A percentile compares a stretch with the other conserved stretches of the same genome.
Evolutionary conservation across 1,140 invertebrate species (phyloP).

Genomic region (Hylyphantes graminicola): DNA sequence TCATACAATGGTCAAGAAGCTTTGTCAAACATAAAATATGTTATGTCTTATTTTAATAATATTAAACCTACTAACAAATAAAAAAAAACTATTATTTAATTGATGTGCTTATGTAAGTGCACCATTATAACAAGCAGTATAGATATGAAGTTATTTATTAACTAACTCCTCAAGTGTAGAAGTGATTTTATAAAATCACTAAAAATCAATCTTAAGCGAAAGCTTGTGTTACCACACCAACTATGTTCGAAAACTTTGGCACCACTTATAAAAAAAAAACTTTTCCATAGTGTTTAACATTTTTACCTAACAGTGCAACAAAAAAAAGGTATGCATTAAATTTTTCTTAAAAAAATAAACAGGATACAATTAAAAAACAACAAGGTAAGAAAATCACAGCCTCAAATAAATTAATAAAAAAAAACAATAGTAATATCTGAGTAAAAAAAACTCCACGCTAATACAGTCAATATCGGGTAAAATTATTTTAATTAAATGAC

Average conservation of each 20-base stretch:
- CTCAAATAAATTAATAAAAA: constrained; percentile 40
- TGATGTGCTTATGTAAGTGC: no score
- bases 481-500: constrained; percentile 37
- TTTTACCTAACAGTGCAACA: constrained; percentile 6
- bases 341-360: constrained; percentile 28
- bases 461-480: constrained; percentile 18
- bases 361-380: constrained; percentile 23
- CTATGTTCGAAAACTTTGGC: constrained; percentile 32
- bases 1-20: no score
- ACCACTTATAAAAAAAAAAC: constrained; percentile 40
- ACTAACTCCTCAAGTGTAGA: no score
- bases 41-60: no score
- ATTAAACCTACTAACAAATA: no score
- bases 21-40: no score
- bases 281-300: neutral
- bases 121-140: no score
- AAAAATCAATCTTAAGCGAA: neutral
- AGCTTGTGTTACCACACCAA: no score
- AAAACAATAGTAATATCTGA: constrained; percentile 30
- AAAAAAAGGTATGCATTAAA: constrained; percentile 21
- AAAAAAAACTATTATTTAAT: no score
- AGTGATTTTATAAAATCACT: neutral
- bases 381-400: constrained; percentile 58
- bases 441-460: constrained; percentile 38
- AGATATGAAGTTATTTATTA: no score